Evolutionary conservation across 1,140 invertebrate species (phyloP), one percentile per base, ranked within the genome.

Genomic region (Diuraphis noxia): DNA sequence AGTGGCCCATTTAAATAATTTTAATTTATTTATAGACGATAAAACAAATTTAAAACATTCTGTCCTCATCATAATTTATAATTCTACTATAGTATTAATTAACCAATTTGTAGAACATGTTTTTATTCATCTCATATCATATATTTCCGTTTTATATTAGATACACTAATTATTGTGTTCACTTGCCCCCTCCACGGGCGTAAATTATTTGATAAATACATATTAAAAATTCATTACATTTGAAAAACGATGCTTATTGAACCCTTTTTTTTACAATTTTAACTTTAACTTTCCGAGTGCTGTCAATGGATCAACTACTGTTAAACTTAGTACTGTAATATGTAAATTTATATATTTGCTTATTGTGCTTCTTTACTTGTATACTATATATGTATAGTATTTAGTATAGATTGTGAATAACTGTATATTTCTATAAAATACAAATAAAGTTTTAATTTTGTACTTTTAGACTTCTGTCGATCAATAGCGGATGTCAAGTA

Each of bases 401-500:
- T 21, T 49, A 13, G 30, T 72, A 72, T 6, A 72, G 13, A 72
- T 72, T n/a, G 13, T 72, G 56, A 72, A 72, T 72, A 72, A 72
- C 56, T n/a, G 56, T 63, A 72, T 13, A 72, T 63, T 13, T 63
- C 30, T 63, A n/a, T 72, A 17, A n/a, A 72, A 72, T 72, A n/a
- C 13, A 72, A 72, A 72, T 72, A 72, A n/a, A 72, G 13, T n/a
- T 5, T 79, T 23, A 36, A 38, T 6, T 36, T 34, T 34, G 77
- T 36, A 21, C 34, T 79, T 36, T 79, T 38, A 79, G 36, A 79
- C 77, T 21, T 8, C 77, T 21, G 19, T 79, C 36, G 77, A 79
- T 79, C 77, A 79, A 79, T 79, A 79, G 36, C 34, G 77, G 77
- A 79, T 79, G 77, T 38, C 77, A 79, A 36, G 77, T 38, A 79